Conservation (phyloP, 2,113 vertebrate genomes). For the Dendropsophus ebraccatus region DNA sequence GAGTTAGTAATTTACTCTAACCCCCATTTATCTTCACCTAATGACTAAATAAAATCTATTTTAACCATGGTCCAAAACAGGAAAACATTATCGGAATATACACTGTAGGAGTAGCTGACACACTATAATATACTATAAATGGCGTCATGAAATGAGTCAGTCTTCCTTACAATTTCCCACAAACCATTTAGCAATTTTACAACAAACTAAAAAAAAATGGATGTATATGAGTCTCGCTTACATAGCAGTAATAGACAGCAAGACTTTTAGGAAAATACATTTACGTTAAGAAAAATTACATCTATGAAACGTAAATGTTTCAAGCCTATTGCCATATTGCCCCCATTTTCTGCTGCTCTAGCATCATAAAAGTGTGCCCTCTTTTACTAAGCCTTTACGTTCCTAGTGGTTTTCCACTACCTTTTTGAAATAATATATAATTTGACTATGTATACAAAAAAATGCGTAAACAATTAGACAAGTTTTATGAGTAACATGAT, state of each 20-base stretch:
- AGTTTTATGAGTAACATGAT: neutral
- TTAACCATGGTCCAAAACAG: neutral
- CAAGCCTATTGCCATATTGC: neutral
- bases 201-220: too few relatives aligned
- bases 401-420: too few relatives aligned
- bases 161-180: neutral
- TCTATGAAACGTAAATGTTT: neutral
- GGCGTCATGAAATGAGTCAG: slow-evolving; percentile 18
- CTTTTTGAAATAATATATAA: too few relatives aligned
- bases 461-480: too few relatives aligned
- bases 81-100: neutral
- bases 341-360: neutral
- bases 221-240: too few relatives aligned
- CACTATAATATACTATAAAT: neutral
- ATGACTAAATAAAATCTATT: neutral
- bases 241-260: too few relatives aligned
- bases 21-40: too few relatives aligned
- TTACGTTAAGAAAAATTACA: neutral
- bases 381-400: too few relatives aligned
- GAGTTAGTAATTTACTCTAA: too few relatives aligned
- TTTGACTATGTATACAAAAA: too few relatives aligned
- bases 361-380: too few relatives aligned
- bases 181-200: neutral
- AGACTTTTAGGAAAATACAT: too few relatives aligned
- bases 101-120: neutral